Evolutionary conservation across 2,113 vertebrate species (phyloP).

Genomic region (Rattus rattus): DNA sequence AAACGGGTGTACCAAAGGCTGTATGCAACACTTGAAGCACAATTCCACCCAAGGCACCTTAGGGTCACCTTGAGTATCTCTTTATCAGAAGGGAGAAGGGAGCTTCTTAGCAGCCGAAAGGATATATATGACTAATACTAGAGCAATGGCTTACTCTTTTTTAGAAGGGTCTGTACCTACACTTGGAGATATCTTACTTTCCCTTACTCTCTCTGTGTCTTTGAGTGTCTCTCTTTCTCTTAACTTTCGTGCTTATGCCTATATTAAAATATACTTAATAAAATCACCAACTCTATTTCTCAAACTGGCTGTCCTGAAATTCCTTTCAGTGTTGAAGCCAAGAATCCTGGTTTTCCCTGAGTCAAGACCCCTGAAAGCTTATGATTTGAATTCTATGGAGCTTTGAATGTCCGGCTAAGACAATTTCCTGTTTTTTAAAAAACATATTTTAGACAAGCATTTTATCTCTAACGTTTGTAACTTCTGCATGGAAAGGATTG

Average conservation of each 20-base stretch:
- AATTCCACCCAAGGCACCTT: neutral
- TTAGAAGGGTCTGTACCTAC: neutral
- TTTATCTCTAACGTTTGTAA: slow-evolving; percentile 51
- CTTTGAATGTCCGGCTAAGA: neutral
- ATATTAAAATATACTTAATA: neutral
- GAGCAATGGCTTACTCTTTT: neutral
- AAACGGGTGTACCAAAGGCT: no score
- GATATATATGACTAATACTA: no score
- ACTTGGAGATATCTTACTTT: neutral
- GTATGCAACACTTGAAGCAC: neutral
- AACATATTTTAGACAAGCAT: neutral
- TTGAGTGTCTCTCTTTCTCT: neutral
- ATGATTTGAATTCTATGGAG: neutral
- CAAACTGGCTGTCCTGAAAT: neutral
- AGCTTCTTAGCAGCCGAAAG: no score
- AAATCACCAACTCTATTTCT: neutral
- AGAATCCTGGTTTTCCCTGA: neutral
- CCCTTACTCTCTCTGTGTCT: neutral
- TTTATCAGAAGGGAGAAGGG: neutral
- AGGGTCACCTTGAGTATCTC: neutral
- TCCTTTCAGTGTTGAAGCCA: neutral
- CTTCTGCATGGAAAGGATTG: slow-evolving; percentile 44
- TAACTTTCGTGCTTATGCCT: neutral
- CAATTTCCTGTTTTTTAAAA: neutral
- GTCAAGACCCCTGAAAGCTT: neutral